Base-by-base conservation (phyloP, 2,113 vertebrate genomes). In the Fulica atra region DNA sequence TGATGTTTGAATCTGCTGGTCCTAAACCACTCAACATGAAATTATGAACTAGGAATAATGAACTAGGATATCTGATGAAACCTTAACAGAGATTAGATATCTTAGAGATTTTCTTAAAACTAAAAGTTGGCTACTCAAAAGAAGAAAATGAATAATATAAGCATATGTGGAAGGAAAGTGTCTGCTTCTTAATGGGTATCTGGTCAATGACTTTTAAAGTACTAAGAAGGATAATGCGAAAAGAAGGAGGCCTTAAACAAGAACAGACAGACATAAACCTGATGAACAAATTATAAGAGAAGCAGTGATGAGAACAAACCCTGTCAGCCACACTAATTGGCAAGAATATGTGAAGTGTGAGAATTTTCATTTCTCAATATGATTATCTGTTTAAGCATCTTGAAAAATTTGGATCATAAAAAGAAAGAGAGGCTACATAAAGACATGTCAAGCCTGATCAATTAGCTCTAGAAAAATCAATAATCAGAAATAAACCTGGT, bases 111-210 rank as follows among this genome's bases (percentile, higher is more conserved):
- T 74, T 50, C 46, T 50, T 69, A 60, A 64, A 81, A 33, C 28
- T 60, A 11, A 8, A 90, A 60, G 6, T 9, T 68, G 66, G 7
- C 6, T 36, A 63, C 35, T 44, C 11, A 36, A 44, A 80, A 68
- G 6, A 80, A 66, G 48, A 68, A 82, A 80, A 74, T 13, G 0
- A 10, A 15, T 59, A 73, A 69, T 17, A 2, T 44, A 38, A 54
- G 7, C 9, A 1, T 42, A 54, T 28, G 17, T 42, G 33, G 6
- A 81, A 61, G 36, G 5, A 63, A 3, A 29, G 26, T 61, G 4
- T 83, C 29, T 65, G 7, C 19, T 24, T 7, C 8, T 53, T 25
- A 23, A 36, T 3, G 1, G 0, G 0, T 28, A 24, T 10, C 21
- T 71, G 10, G 7, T 74, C 46, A 65, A 40, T 7, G 21, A 2